Evolutionary conservation across 2,797 vertebrate genomes (phyloP), one percentile per base, ranked within the genome.

Genomic region (Schizopygopsis malacanthus): DNA sequence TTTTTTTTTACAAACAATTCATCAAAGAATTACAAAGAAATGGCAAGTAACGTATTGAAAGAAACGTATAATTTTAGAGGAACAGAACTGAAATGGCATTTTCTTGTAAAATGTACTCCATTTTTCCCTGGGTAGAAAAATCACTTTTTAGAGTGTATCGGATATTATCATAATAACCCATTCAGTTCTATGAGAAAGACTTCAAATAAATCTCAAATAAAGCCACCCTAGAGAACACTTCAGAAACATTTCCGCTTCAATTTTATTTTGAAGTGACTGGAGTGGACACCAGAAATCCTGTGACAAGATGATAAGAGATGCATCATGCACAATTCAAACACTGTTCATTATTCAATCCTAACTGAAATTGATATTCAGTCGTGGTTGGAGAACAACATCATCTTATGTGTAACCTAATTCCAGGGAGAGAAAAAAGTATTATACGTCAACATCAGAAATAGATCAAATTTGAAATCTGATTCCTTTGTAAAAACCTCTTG

Each of bases 401-500:
- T 69, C 61, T 65, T 65, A 47, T 28, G 43, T n/a, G 63, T 65
- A 69, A 81, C 45, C 28, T 69, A 52, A 67, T 65, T 81, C 63
- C 79, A 81, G 63, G 20, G 79, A 69, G 25, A 63, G 33, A 5
- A 67, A 50, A 81, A 81, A 45, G 45, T 22, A 45, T 69, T 52
- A 39, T 4, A 69, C 15, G 20, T 33, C 63, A 45, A 69, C 79
- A 69, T 67, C 79, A 69, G 63, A 67, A 81, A 81, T 81, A 69
- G 63, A 81, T 69, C 45, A 69, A 69, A 81, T 81, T 15, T 52
- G 63, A 37, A 52, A 81, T 69, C 61, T 22, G 79, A 69, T 81
- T 69, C 61, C 65, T 81, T 70, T 70, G 33, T 39, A n/a, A 41
- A 73, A 83, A 67, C 33, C 20, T 41, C 59, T 28, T 12, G 39